Evolutionary conservation across 1,140 invertebrate genomes (phyloP), one percentile per base, ranked within the genome.

Genomic region (Heliconius hewitsoni): DNA sequence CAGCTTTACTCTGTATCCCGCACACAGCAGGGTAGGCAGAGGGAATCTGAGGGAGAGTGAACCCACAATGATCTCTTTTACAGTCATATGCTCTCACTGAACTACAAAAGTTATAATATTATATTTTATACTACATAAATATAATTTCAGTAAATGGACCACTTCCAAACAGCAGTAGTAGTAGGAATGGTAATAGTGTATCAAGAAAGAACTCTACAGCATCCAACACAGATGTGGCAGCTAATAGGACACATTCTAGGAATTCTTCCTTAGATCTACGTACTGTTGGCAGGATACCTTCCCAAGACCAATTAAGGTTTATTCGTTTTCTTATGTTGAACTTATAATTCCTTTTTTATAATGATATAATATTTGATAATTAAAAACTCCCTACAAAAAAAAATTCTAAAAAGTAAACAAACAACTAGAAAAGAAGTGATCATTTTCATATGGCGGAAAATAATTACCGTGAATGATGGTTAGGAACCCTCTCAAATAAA

Each of bases 181-280:
- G 85, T 8, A 89, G 91, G 77, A 93, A 85, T 84, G 86, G 87
- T n/a, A 90, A 88, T 73, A 91, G 82, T 77, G 92, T 91, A 74
- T 93, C 91, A 75, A 86, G 93, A 34, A 94, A 94, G 72, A 95
- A 91, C 71, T 94, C 91, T 8, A 93, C 93, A 70, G 90, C 93
- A n/a, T 91, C 91, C 0, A 93, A 77, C 73, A 87, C 88, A 71
- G 91, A 94, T 52, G 86, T 88, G 27, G 76, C 90, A 70, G 83
- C 87, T 18, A 94, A 90, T 74, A 89, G 94, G 79, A 92, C 90
- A 76, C 97, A 97, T 90, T 96, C 97, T 8, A 96, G 96, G 84
- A 97, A 98, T 93, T 98, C 97, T 0, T 98, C 97, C 1, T 93
- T 97, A 83, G 97, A 98, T 89, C 95, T 97, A 73, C 95, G 97